These are phyloP conservation scores for Mustela nigripes DNA, from an alignment of 2,113 vertebrate species.

Conservation along the genomic window DNA sequence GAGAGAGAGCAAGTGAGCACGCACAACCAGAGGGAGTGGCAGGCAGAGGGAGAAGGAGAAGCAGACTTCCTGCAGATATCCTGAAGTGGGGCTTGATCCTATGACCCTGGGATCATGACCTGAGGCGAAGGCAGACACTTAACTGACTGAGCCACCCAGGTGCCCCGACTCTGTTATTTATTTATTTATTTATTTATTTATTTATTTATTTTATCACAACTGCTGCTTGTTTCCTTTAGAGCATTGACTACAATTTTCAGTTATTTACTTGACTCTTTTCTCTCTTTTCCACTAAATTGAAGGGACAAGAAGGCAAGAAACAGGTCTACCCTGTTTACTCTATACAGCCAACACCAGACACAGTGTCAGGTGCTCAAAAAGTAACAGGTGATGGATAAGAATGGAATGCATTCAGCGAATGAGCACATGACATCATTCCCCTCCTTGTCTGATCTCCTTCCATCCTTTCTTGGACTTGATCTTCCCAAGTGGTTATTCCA, in stretches of 20 bases:
- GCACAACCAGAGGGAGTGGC: not conserved
- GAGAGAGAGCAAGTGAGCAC: not conserved
- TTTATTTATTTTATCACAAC: not conserved
- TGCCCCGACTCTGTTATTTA: not conserved
- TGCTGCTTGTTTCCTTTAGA: not conserved
- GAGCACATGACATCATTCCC: not conserved
- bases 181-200: not conserved
- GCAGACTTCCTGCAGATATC: not conserved
- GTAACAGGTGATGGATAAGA: not conserved
- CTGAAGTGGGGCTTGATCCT: not conserved
- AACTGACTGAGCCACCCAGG: not conserved
- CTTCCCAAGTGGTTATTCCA: not conserved
- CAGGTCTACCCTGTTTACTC: not conserved
- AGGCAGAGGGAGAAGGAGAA: not conserved
- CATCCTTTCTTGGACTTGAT: not conserved
- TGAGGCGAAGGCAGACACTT: not conserved
- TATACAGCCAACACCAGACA: not conserved
- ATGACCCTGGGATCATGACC: not conserved
- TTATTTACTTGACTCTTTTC: not conserved
- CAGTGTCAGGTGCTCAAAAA: not conserved
- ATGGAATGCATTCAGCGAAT: not conserved
- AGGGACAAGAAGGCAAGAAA: not conserved
- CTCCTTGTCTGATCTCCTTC: too few relatives aligned
- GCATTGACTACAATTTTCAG: not conserved
- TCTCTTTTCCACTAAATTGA: not conserved